Evolutionary conservation across 2,113 vertebrate genomes (phyloP).

Genomic region (Pluvialis apricaria): DNA sequence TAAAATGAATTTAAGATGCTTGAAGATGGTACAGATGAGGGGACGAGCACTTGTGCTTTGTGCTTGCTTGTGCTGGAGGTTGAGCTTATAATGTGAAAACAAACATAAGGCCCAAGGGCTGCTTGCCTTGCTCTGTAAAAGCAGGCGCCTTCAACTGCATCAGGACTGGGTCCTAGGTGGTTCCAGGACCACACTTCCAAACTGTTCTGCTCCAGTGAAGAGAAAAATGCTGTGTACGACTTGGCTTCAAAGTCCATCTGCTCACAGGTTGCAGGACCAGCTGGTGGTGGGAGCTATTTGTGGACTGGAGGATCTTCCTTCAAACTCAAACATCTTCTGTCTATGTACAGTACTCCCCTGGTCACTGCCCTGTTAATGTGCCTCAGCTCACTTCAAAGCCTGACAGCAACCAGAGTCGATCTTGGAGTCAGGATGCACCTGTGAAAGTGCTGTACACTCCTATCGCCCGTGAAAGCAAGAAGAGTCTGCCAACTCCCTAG

Average conservation of each 20-base stretch:
- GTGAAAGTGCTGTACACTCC: background rate
- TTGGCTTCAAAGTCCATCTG: background rate
- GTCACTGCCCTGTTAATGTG: background rate
- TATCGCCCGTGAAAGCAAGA: background rate
- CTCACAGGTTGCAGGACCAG: background rate
- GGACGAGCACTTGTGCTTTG: background rate
- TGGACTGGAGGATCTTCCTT: background rate
- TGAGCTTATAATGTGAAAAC: background rate
- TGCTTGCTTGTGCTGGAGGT: background rate
- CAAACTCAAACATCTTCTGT: background rate
- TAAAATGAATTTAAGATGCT: background rate
- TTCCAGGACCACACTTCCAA: background rate
- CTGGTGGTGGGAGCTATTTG: background rate
- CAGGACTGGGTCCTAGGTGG: background rate
- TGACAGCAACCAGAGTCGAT: accelerated
- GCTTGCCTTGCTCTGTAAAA: background rate
- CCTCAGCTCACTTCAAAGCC: background rate
- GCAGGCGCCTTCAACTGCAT: background rate
- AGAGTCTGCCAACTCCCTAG: background rate
- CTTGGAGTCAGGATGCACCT: background rate
- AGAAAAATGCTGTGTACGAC: background rate
- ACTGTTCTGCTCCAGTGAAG: background rate
- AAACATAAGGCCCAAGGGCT: background rate
- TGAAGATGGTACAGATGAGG: background rate
- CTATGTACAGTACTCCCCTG: background rate